A percentile compares a stretch with the other conserved stretches of the same genome.
These are phyloP conservation scores for Eupithecia exiguata DNA, from an alignment of 2,888 invertebrate genomes.

Conservation along the genomic window DNA sequence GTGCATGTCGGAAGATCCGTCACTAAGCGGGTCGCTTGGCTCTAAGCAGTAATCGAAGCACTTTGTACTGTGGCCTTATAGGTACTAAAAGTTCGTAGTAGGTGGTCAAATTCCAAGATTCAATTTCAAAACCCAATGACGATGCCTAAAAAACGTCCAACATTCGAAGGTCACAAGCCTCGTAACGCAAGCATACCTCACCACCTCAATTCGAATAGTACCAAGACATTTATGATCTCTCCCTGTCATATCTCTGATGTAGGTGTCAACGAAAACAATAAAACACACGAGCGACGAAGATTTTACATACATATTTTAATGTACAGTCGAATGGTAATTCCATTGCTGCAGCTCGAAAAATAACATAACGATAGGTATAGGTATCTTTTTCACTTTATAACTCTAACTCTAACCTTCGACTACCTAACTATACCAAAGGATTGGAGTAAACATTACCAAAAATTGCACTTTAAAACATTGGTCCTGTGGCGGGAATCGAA, in stretches of 20 bases:
- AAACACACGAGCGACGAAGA: constrained; percentile 57
- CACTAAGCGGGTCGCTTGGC: too few species aligned
- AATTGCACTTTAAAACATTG: too few species aligned
- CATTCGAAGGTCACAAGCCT: neutral
- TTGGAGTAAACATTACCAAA: too few species aligned
- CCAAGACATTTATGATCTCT: constrained; percentile 39
- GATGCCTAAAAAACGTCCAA: neutral
- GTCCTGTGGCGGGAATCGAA: too few species aligned
- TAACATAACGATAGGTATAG: neutral
- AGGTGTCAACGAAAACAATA: constrained; percentile 63
- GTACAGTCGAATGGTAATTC: neutral
- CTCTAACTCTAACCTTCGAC: too few species aligned
- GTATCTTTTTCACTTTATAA: too few species aligned
- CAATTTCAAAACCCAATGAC: neutral
- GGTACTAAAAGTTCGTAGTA: neutral
- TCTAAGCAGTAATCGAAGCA: too few species aligned
- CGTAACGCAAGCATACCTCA: neutral
- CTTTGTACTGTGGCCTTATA: too few species aligned
- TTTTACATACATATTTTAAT: constrained; percentile 45
- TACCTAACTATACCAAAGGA: too few species aligned
- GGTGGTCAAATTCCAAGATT: neutral
- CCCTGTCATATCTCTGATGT: constrained; percentile 46
- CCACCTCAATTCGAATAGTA: constrained; percentile 24
- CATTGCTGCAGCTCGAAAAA: neutral
- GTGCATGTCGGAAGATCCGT: too few species aligned